A percentile compares a stretch with the other conserved stretches of the same genome.
Evolutionary conservation across 2,797 vertebrate species (phyloP).

Genomic region (Staurois parvus): DNA sequence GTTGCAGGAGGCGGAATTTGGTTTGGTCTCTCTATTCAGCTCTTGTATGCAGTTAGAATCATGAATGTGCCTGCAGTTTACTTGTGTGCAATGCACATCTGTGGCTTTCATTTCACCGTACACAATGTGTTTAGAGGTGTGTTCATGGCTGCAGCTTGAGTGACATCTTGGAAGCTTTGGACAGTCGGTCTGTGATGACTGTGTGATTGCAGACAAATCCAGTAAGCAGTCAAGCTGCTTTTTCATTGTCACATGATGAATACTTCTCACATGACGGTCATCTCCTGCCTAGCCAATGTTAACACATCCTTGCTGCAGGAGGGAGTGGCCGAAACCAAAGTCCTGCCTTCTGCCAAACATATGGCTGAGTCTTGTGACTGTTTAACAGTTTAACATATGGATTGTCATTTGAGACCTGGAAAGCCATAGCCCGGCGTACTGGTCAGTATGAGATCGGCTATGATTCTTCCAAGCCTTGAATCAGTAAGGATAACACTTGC

Average conservation of each 20-base stretch:
- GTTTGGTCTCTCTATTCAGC: no score
- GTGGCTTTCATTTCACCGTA: neutral
- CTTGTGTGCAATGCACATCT: no score
- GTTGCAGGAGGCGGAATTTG: no score
- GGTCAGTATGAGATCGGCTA: slow-evolving; percentile 27
- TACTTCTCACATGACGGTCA: slow-evolving; percentile 47
- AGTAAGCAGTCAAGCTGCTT: neutral
- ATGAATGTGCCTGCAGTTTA: no score
- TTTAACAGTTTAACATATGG: slow-evolving; percentile 73
- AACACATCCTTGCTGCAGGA: slow-evolving; percentile 28
- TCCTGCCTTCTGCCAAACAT: slow-evolving; percentile 68
- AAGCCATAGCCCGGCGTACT: slow-evolving; percentile 6
- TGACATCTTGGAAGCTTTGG: neutral
- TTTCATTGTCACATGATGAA: slow-evolving; percentile 39
- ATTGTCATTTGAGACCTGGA: slow-evolving; percentile 67
- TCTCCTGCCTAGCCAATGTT: slow-evolving; percentile 38
- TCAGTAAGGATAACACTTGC: neutral
- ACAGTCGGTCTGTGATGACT: neutral
- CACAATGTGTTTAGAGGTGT: neutral
- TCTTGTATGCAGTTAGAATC: no score
- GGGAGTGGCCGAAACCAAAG: slow-evolving; percentile 62
- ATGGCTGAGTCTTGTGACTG: slow-evolving; percentile 78
- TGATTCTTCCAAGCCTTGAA: neutral
- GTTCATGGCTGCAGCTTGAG: no score
- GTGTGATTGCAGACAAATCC: neutral